Conservation (phyloP, 2,888 invertebrate genomes). For the Leptopilina syphax region DNA sequence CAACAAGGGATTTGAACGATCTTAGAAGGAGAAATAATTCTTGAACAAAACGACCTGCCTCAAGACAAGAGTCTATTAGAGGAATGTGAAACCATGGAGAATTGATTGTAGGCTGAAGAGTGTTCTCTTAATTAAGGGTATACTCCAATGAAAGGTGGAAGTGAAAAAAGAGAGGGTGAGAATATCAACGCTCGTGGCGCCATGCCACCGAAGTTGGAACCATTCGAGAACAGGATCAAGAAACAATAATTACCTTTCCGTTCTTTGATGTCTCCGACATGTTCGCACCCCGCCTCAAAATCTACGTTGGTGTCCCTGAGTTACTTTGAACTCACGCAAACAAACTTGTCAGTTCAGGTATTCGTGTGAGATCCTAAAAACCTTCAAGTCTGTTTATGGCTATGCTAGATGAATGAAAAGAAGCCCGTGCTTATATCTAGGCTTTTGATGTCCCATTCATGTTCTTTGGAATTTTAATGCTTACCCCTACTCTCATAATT, state of each 20-base stretch:
- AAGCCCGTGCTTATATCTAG: constrained; percentile 42
- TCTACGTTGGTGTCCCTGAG: constrained; percentile 67
- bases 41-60: constrained; percentile 54
- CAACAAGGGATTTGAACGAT: constrained; percentile 1
- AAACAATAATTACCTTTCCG: constrained; percentile 75
- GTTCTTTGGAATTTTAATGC: constrained; percentile 34
- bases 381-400: constrained; percentile 32
- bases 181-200: constrained; percentile 72
- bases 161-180: constrained; percentile 63
- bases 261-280: constrained; percentile 71
- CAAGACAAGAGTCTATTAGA: constrained; percentile 42
- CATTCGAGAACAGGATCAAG: constrained; percentile 63
- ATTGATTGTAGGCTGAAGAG: constrained; percentile 64
- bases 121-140: constrained; percentile 72
- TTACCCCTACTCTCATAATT: background rate
- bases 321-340: constrained; percentile 51
- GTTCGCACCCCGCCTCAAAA: constrained; percentile 67
- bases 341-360: constrained; percentile 38
- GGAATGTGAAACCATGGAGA: constrained; percentile 64
- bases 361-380: constrained; percentile 46
- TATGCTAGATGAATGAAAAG: constrained; percentile 46
- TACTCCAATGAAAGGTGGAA: constrained; percentile 43
- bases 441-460: constrained; percentile 42
- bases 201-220: constrained; percentile 64
- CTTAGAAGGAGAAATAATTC: constrained; percentile 42